These are phyloP conservation scores for Empidonax alnorum DNA, from an alignment of 2,113 vertebrate species.

Conservation along the genomic window DNA sequence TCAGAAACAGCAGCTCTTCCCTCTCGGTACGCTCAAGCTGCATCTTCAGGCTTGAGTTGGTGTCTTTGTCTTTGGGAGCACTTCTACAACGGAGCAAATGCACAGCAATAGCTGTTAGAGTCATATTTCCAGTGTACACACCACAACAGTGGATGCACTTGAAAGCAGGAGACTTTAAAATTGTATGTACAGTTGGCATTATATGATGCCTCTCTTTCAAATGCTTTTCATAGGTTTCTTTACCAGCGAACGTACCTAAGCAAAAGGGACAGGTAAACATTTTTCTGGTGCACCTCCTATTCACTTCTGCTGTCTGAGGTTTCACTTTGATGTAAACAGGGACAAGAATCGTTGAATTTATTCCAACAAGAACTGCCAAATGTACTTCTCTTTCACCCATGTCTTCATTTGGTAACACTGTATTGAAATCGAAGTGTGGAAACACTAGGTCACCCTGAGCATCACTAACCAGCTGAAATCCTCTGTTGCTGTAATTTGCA, in stretches of 20 bases:
- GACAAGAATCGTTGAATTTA: slow-evolving; percentile 75
- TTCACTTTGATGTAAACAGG: slow-evolving; percentile 88
- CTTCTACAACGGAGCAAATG: slow-evolving; percentile 91
- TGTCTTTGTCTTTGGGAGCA: slow-evolving; percentile 89
- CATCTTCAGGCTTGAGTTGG: slow-evolving; percentile 60
- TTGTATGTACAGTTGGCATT: slow-evolving; percentile 91
- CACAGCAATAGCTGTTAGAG: slow-evolving; percentile 89
- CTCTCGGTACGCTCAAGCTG: slow-evolving; percentile 46
- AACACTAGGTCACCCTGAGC: slow-evolving; percentile 84
- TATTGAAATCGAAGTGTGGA: slow-evolving; percentile 90
- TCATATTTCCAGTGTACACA: slow-evolving; percentile 94
- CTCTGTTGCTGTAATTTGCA: slow-evolving; percentile 86
- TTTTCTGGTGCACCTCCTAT: slow-evolving; percentile 30
- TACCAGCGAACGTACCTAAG: slow-evolving; percentile 79
- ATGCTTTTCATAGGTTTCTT: slow-evolving; percentile 84
- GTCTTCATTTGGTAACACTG: slow-evolving; percentile 84
- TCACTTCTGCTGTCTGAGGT: slow-evolving; percentile 69
- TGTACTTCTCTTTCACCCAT: slow-evolving; percentile 89
- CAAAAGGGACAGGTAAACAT: slow-evolving; percentile 89
- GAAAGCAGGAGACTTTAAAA: slow-evolving; percentile 91
- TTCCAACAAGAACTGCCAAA: slow-evolving; percentile 85
- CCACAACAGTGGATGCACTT: slow-evolving; percentile 97
- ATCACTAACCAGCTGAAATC: slow-evolving; percentile 84
- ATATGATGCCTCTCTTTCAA: slow-evolving; percentile 92
- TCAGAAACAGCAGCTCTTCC: slow-evolving; percentile 63